Conservation (phyloP, 2,113 vertebrate species). For the Albula goreensis region DNA sequence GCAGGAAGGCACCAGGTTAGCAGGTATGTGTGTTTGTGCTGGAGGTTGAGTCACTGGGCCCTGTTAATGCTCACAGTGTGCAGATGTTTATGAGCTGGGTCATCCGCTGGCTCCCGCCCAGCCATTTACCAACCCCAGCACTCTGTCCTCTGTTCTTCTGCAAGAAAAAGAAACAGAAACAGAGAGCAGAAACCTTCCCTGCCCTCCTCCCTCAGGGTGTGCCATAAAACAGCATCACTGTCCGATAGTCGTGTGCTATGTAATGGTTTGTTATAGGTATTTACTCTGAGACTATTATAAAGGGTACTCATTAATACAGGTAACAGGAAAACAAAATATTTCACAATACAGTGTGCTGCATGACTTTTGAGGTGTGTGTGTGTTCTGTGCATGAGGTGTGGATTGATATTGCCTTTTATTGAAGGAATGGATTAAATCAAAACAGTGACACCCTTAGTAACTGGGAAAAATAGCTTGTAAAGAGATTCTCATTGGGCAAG, state of each 20-base stretch:
- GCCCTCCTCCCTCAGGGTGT: too few relatives aligned
- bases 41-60: slow-evolving; percentile 10
- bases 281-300: too few relatives aligned
- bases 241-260: too few relatives aligned
- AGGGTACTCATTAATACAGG: too few relatives aligned
- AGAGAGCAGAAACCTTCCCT: too few relatives aligned
- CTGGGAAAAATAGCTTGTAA: neutral
- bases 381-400: neutral
- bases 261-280: too few relatives aligned
- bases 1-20: slow-evolving; percentile 24
- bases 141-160: too few relatives aligned
- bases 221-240: too few relatives aligned
- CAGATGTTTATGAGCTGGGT: slow-evolving; percentile 56
- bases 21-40: neutral
- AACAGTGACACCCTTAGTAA: neutral
- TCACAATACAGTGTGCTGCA: neutral
- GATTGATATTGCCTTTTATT: neutral
- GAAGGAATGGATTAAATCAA: neutral
- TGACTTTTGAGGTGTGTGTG: neutral
- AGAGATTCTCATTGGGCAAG: neutral
- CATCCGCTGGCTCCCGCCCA: slow-evolving; percentile 52
- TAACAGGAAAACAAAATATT: neutral
- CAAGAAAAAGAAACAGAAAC: too few relatives aligned
- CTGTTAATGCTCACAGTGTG: slow-evolving; percentile 29
- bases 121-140: neutral